phyloP scores from a whole-genome alignment of 2,797 vertebrate species.

The Danio tinwini region DNA sequence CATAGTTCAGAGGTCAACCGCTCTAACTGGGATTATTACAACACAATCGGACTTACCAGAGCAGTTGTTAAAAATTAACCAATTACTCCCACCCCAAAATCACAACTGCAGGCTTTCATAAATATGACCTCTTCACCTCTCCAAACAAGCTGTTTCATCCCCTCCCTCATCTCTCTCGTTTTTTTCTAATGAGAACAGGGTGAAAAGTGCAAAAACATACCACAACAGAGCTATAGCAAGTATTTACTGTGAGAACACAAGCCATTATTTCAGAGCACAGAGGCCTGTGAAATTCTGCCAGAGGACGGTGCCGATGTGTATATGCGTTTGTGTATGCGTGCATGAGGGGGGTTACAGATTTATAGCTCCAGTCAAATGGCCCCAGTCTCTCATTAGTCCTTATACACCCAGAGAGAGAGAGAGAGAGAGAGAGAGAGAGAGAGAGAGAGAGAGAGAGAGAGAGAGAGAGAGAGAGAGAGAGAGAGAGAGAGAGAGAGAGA shows the following conservation, averaged over 20 bases:
- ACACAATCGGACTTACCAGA: constrained; percentile 57
- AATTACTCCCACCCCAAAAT: constrained; percentile 58
- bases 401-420: constrained; percentile 43
- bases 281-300: constrained; percentile 71
- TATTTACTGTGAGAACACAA: constrained; percentile 68
- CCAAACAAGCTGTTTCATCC: constrained; percentile 51
- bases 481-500: constrained; percentile 36
- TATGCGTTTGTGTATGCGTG: constrained; percentile 37
- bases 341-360: constrained; percentile 63
- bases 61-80: constrained; percentile 70
- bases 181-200: constrained; percentile 66
- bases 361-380: constrained; percentile 64
- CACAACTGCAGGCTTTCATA: constrained; percentile 61
- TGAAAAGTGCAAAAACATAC: constrained; percentile 70
- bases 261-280: constrained; percentile 67
- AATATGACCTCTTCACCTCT: constrained; percentile 60
- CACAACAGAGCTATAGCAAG: constrained; percentile 66
- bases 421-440: constrained; percentile 34
- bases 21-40: constrained; percentile 66
- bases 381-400: constrained; percentile 71
- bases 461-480: constrained; percentile 25
- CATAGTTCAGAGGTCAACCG: constrained; percentile 57
- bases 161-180: constrained; percentile 31
- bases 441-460: constrained; percentile 35
- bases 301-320: constrained; percentile 55